A percentile compares a stretch with the other conserved stretches of the same genome.
phyloP scores from a whole-genome alignment of 2,797 vertebrate genomes.

The Cossypha caffra region DNA sequence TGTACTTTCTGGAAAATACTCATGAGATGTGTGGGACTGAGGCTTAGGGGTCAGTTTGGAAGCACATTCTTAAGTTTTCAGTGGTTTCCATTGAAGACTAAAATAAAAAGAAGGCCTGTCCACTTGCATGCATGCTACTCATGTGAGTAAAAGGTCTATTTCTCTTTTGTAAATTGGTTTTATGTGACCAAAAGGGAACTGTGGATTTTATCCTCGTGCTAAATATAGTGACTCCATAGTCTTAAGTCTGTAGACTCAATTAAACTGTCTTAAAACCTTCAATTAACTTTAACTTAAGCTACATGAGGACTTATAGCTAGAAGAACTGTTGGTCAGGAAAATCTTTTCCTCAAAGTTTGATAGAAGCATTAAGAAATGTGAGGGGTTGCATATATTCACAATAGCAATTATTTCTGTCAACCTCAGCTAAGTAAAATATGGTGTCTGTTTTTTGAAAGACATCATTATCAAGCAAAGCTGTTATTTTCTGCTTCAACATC shows the following conservation, averaged over 20 bases:
- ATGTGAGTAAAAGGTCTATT: neutral
- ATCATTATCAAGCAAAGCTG: neutral
- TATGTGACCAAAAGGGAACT: neutral
- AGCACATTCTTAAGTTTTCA: neutral
- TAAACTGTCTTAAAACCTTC: neutral
- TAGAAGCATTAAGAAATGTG: neutral
- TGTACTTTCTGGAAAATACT: neutral
- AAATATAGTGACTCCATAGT: neutral
- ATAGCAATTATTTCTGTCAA: neutral
- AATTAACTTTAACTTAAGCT: neutral
- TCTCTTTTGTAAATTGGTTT: neutral
- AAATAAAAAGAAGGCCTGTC: neutral
- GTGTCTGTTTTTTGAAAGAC: neutral
- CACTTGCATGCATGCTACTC: neutral
- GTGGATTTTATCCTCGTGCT: neutral
- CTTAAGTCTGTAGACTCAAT: neutral
- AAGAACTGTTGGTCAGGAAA: neutral
- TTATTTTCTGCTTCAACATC: constrained; percentile 3
- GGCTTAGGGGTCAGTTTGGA: neutral
- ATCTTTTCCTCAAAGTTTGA: neutral
- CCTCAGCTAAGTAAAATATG: neutral
- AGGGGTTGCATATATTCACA: neutral
- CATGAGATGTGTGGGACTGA: neutral
- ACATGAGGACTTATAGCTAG: neutral
- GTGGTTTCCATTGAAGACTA: neutral